These are phyloP conservation scores for Mormyrus lacerda DNA, from an alignment of 2,113 vertebrate genomes.

Conservation along the genomic window DNA sequence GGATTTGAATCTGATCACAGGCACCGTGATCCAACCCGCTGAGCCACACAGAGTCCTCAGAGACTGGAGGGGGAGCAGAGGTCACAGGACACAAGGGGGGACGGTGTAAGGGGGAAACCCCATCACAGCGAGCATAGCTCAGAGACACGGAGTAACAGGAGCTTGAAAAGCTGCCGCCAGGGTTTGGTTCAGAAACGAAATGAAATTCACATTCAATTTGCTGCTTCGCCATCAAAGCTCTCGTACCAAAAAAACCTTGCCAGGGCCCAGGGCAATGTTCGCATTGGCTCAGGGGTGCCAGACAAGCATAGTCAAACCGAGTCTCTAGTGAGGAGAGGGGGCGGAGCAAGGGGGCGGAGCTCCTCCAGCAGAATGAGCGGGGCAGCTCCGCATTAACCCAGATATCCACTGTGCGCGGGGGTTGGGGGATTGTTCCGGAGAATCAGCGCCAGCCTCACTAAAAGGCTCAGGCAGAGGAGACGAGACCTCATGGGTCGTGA, in stretches of 20 bases:
- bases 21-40: background rate
- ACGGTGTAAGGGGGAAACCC: background rate
- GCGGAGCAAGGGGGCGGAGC: background rate
- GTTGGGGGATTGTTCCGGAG: constrained; percentile 22
- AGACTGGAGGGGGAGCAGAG: background rate
- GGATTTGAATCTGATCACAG: background rate
- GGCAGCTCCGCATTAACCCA: background rate
- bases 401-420: background rate
- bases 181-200: background rate
- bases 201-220: constrained; percentile 4
- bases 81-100: background rate
- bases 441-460: constrained; percentile 31
- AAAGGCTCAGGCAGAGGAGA: constrained; percentile 29
- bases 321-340: background rate
- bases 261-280: background rate
- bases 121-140: background rate
- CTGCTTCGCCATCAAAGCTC: background rate
- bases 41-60: background rate
- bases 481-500: background rate
- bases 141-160: background rate
- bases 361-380: background rate
- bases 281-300: background rate
- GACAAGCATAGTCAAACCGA: background rate
- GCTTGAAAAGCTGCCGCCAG: background rate
- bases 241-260: background rate